Conservation (phyloP, 2,797 vertebrate genomes). For the Emys orbicularis region DNA sequence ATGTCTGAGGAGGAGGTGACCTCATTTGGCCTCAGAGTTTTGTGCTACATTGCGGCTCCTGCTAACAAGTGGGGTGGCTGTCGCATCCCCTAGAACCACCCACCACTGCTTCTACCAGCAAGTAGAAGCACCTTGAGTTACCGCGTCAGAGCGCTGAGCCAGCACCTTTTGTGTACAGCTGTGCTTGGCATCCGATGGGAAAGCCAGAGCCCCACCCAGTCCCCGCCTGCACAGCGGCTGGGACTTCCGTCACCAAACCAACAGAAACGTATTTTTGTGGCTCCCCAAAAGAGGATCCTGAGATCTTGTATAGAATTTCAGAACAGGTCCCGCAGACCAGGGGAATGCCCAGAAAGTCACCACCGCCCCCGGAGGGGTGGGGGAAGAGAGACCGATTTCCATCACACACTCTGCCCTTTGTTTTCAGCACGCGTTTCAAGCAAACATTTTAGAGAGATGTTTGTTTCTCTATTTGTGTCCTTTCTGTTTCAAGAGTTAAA, state of each 20-base stretch:
- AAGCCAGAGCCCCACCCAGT: background rate
- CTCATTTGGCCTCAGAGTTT: background rate
- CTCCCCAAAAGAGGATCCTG: conserved; percentile 21
- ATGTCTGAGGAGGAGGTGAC: background rate
- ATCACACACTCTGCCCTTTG: background rate
- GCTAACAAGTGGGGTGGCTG: accelerated
- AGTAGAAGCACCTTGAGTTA: background rate
- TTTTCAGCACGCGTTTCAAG: background rate
- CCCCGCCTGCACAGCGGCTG: accelerated
- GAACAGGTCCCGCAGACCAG: accelerated
- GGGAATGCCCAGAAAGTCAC: background rate
- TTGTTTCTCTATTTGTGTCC: accelerated
- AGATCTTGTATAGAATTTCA: background rate
- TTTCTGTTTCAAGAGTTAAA: background rate
- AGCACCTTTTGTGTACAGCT: accelerated
- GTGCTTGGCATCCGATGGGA: accelerated
- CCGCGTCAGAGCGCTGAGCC: background rate
- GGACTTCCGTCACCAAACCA: background rate
- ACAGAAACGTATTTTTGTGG: background rate
- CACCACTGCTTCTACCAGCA: conserved; percentile 44
- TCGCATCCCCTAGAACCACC: conserved; percentile 33
- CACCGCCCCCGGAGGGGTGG: background rate
- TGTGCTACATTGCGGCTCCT: background rate
- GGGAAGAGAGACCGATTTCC: background rate
- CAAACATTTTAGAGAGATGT: background rate